Base-by-base conservation (phyloP, 2,113 vertebrate genomes). In the Noturus placidus region DNA sequence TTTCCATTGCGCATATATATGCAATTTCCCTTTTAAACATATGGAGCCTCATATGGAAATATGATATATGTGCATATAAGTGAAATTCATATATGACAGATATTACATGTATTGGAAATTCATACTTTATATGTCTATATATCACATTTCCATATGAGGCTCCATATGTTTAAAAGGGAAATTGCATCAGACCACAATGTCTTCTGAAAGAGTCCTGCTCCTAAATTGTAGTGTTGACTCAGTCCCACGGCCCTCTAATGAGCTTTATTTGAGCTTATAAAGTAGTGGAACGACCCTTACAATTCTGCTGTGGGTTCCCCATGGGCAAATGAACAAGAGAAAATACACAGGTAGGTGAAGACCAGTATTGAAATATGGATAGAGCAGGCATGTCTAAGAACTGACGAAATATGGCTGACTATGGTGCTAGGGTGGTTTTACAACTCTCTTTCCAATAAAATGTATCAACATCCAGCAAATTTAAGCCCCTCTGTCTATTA, bases 181-280 rank as follows among this genome's bases (percentile, higher is more conserved):
- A 57, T 35, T 81, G 54, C 19, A 35, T 81, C 52, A 57, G 52
- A 80, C 30, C 46, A 30, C 52, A 20, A 5, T 57, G 17, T 57
- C 2, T 35, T 20, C 78, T 35, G 52, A 25, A n/a, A 22, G 77
- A 35, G 19, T 59, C 78, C n/a, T 56, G 78, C n/a, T 77, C 38
- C 42, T 27, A 50, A 50, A 77, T 27, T 30, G 27, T 19, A 30
- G 15, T 79, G 50, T 17, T 79, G 77, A 54, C n/a, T 57, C 17
- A 35, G 30, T 59, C 54, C 78, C 78, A 59, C 2, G 1, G 78
- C 30, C 30, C 8, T 35, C 30, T 81, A 81, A 81, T 81, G 78
- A 81, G 78, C 54, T 81, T 81, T 59, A 38, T 59, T 81, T 27
- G 54, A 35, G 33, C 79, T 59, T 81, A 59, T 81, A 81, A 59